Evolutionary conservation across 2,113 vertebrate genomes (phyloP).

Genomic region (Cyprinus carpio): DNA sequence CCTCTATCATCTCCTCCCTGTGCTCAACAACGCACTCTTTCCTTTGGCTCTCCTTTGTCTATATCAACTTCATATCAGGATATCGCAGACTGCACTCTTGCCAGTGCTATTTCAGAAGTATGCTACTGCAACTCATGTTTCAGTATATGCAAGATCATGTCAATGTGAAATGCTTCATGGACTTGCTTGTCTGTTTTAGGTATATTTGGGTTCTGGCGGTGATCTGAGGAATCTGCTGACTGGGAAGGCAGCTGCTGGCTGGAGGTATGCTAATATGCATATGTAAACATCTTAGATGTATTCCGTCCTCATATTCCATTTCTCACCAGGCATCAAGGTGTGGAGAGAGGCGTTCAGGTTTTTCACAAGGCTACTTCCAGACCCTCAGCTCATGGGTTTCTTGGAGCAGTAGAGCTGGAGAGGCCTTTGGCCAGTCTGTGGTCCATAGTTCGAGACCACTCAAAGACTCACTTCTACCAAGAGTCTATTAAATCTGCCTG

Average conservation of each 20-base stretch:
- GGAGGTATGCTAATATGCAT: conserved; percentile 78
- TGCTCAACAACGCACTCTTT: conserved; percentile 64
- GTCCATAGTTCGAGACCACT: conserved; percentile 83
- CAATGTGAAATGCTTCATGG: background rate
- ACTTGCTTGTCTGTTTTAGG: conserved; percentile 69
- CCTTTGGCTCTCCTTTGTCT: conserved; percentile 74
- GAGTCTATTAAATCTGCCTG: conserved; percentile 81
- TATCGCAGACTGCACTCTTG: conserved; percentile 75
- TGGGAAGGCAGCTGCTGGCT: conserved; percentile 80
- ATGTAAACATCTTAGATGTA: background rate
- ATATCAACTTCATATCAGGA: conserved; percentile 81
- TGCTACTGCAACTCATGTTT: background rate
- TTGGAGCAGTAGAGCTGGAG: conserved; percentile 85
- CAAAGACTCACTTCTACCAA: conserved; percentile 84
- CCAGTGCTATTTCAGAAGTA: conserved; percentile 84
- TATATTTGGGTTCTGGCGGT: conserved; percentile 84
- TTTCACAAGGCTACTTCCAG: conserved; percentile 86
- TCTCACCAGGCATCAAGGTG: conserved; percentile 82
- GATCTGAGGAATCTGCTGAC: conserved; percentile 83
- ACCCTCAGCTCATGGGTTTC: conserved; percentile 85
- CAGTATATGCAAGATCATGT: background rate
- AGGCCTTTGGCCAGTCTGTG: conserved; percentile 81
- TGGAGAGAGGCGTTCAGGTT: conserved; percentile 82
- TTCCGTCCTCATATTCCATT: background rate
- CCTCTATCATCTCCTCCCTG: conserved; percentile 57